Base-by-base conservation (phyloP, 2,113 vertebrate species). In the Mugil cephalus region DNA sequence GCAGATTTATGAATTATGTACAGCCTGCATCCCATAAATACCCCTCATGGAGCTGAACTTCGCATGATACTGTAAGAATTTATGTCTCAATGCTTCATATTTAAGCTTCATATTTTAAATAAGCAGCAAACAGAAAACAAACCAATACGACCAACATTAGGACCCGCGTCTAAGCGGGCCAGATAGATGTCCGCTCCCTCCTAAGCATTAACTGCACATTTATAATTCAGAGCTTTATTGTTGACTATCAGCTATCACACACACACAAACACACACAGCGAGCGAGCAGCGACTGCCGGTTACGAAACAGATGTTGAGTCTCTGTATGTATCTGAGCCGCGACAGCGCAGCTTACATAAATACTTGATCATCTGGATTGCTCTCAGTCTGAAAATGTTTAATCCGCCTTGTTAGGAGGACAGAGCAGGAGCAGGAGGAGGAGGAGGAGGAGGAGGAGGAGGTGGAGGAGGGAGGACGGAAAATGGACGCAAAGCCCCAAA, bases 311-410 rank as follows among this genome's bases (percentile, higher is more conserved):
- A 68, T 68, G 69, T 69, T 60, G 82, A 82, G 46, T 58, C 15
- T 34, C 51, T 55, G 73, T 48, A 53, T 53, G 65, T 59, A 59
- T 73, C 68, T 1, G 46, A 76, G 66, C 79, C 0, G 56, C 8
- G 53, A 58, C 64, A 79, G 80, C 24, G 69, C 55, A 12, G 72
- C 72, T 82, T 74, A 82, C 76, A 85, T 85, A 85, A 85, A 88
- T 83, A 80, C 79, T 85, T 62, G 79, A 85, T 85, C 56, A 48
- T 85, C 69, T 74, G 76, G 76, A 80, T 62, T 17, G 55, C 66
- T 56, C 71, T 79, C 68, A 12, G 60, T 51, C 68, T 80, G 72
- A 80, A 82, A 87, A 75, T 24, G 24, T 53, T 53, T 74, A 82
- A 85, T 80, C 86, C 69, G 1, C 60, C 72, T 77, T 58, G 71